phyloP scores from a whole-genome alignment of 2,888 invertebrate species.

The Apotomis turbidana region DNA sequence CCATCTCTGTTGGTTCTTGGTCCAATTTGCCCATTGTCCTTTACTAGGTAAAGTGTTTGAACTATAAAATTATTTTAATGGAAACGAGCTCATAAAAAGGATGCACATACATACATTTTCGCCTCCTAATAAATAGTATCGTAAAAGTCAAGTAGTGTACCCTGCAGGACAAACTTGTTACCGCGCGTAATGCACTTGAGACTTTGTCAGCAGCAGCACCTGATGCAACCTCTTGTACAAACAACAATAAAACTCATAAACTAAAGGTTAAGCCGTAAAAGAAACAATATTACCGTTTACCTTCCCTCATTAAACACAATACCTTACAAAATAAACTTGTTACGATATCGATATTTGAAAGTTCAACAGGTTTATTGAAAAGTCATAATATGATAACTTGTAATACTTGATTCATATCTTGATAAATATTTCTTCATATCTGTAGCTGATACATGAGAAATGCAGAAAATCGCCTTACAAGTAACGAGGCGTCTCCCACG shows the following conservation, averaged over 20 bases:
- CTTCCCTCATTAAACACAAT: slow-evolving; percentile 6
- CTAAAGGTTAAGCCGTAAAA: slow-evolving; percentile 36
- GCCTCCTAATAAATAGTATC: background rate
- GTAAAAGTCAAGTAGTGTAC: slow-evolving; percentile 12
- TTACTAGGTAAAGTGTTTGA: too few relatives aligned
- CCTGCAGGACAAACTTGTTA: slow-evolving; percentile 14
- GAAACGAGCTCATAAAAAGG: background rate
- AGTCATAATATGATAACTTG: slow-evolving; percentile 16
- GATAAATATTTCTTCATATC: slow-evolving; percentile 69
- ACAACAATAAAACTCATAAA: slow-evolving; percentile 35
- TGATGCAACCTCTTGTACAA: slow-evolving; percentile 34
- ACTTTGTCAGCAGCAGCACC: slow-evolving; percentile 34
- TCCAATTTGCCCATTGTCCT: too few relatives aligned
- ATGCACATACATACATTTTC: background rate
- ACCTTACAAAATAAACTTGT: slow-evolving; percentile 22
- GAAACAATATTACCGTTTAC: slow-evolving; percentile 25
- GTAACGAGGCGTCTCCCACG: slow-evolving; percentile 63
- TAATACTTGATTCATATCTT: slow-evolving; percentile 62
- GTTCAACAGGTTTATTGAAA: slow-evolving; percentile 33
- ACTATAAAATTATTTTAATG: too few relatives aligned
- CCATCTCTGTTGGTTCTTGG: too few relatives aligned
- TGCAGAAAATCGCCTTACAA: slow-evolving; percentile 64
- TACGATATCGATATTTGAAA: slow-evolving; percentile 31
- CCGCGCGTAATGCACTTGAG: slow-evolving; percentile 22
- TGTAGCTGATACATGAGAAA: slow-evolving; percentile 61